Base-by-base conservation (phyloP, 2,797 vertebrate species). In the Phrynocephalus vlangalii region DNA sequence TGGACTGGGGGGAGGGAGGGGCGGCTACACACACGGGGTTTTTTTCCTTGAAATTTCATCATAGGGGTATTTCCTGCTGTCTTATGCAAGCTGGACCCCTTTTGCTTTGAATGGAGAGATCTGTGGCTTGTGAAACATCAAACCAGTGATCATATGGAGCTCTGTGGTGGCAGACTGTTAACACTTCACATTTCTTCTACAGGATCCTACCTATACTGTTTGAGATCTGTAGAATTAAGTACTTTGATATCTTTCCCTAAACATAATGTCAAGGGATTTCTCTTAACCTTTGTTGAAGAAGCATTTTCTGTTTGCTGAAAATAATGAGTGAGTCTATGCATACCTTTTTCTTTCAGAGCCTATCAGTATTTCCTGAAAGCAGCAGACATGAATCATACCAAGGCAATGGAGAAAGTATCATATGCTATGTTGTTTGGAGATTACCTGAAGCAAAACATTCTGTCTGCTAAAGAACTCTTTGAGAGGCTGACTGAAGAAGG, bases 371-470 rank as follows among this genome's bases (percentile, higher is more conserved):
- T 99, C 92, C 92, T 98, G 92, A 98, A 98, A 92, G 97, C 99
- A 78, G 98, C 98, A 66, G 97, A 97, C 89, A 97, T 97, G 95
- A 98, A 98, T 93, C 98, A 99, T 90, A 97, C 97, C 80, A 99
- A 98, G 92, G 98, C 99, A 79, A 97, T 97, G 96, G 99, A 99
- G 96, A 99, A 98, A 94, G 98, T 99, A 90, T 99, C 98, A 3
- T 98, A 99, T 0, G 98, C 98, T 79, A 96, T 99, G 95, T 91
- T 99, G 91, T 98, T 99, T 87, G 99, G 99, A 33, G 98, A 99
- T 94, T 98, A 98, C 94, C 91, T 99, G 93, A 97, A 96, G 83
- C 98, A 99, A 96, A 98, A 98, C 85, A 85, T 99, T 91, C 97
- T 96, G 3, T 95, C 96, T 63, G 99, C 99, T 50, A 98, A 96